phyloP scores from a whole-genome alignment of 2,888 invertebrate genomes.

The Dolomedes plantarius region DNA sequence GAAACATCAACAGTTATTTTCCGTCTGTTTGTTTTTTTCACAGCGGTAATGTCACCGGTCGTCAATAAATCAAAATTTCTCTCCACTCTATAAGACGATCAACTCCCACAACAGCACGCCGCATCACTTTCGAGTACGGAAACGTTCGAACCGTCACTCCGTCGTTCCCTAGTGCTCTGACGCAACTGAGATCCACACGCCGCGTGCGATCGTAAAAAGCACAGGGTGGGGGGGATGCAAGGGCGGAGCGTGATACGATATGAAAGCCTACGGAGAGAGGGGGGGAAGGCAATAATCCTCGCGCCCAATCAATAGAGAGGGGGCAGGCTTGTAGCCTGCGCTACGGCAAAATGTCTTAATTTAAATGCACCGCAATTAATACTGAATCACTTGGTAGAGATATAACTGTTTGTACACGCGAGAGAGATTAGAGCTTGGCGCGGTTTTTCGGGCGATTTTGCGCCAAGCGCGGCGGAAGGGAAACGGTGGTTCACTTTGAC shows the following conservation, averaged over 20 bases:
- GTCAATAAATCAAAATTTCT: not conserved
- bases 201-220: conserved; percentile 30
- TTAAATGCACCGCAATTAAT: conserved; percentile 72
- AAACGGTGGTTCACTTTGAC: conserved; percentile 40
- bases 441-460: conserved; percentile 24
- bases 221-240: not conserved
- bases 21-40: no score
- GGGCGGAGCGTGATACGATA: conserved; percentile 53
- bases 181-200: conserved; percentile 64
- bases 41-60: no score
- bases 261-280: conserved; percentile 43
- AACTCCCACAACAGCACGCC: conserved; percentile 12
- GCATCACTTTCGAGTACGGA: not conserved
- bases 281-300: conserved; percentile 44
- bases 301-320: conserved; percentile 71
- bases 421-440: conserved; percentile 46
- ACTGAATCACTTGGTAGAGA: conserved; percentile 70
- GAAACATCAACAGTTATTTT: no score
- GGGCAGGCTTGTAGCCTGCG: conserved; percentile 52
- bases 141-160: not conserved
- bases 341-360: conserved; percentile 71
- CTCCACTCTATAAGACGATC: not conserved
- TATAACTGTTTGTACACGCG: conserved; percentile 45
- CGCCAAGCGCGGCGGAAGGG: conserved; percentile 48
- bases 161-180: conserved; percentile 50